phyloP scores from a whole-genome alignment of 1,140 invertebrate species.

The Zophobas morio region DNA sequence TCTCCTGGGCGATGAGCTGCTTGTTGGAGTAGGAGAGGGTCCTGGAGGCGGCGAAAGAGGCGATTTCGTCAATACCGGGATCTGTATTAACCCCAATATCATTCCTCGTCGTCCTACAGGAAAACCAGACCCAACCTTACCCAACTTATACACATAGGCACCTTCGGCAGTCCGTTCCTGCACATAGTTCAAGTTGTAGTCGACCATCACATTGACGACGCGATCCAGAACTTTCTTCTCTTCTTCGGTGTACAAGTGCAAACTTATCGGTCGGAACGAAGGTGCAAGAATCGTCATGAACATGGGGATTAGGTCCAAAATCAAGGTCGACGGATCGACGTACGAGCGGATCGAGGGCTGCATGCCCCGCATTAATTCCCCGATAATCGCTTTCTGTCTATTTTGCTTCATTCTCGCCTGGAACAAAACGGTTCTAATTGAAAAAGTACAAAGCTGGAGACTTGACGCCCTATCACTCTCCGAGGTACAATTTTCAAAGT shows the following conservation, averaged over 20 bases:
- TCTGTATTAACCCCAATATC: conserved; percentile 61
- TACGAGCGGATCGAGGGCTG: conserved; percentile 73
- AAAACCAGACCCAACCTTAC: conserved; percentile 73
- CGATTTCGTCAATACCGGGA: conserved; percentile 68
- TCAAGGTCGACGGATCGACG: conserved; percentile 71
- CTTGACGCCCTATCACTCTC: conserved; percentile 36
- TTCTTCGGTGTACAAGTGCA: conserved; percentile 81
- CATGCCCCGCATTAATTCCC: conserved; percentile 76
- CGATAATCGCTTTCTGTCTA: conserved; percentile 73
- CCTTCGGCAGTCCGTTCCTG: conserved; percentile 87
- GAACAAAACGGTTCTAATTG: conserved; percentile 62
- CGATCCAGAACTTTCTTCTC: conserved; percentile 82
- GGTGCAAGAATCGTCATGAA: conserved; percentile 85
- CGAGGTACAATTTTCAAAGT: conserved; percentile 45
- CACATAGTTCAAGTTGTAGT: conserved; percentile 89
- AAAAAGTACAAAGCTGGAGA: conserved; percentile 20
- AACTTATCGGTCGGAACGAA: conserved; percentile 81
- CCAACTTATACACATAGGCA: conserved; percentile 84
- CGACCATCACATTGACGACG: conserved; percentile 89
- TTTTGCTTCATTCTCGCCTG: conserved; percentile 73
- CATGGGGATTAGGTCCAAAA: conserved; percentile 82
- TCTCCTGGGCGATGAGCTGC: conserved; percentile 84
- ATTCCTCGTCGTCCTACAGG: background rate
- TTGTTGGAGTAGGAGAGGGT: conserved; percentile 77
- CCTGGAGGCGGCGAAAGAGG: conserved; percentile 62